Percentiles rank a stretch among this genome's conserved stretches.
These are phyloP conservation scores for Drosophila mercatorum DNA, from an alignment of 2,888 invertebrate genomes.

Conservation along the genomic window DNA sequence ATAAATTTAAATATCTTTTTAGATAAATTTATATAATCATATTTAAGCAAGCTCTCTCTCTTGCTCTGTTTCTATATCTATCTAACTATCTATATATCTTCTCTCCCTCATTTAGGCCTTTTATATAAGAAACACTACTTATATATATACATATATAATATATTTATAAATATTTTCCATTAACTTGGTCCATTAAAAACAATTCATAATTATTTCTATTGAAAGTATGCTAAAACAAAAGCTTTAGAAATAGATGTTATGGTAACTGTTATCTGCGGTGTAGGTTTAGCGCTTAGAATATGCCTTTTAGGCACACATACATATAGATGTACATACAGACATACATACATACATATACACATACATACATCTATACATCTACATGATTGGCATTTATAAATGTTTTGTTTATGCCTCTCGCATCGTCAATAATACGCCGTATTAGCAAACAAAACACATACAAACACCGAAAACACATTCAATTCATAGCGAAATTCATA, in stretches of 20 bases:
- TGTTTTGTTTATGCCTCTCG: slow-evolving; percentile 42
- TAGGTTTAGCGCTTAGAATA: neutral
- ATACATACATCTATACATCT: slow-evolving; percentile 26
- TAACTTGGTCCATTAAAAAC: neutral
- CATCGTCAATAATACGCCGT: slow-evolving; percentile 42
- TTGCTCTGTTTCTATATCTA: too few species aligned
- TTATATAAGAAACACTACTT: too few species aligned
- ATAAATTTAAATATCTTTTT: neutral
- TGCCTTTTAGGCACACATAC: neutral
- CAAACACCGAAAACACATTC: slow-evolving; percentile 5
- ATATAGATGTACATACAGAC: neutral
- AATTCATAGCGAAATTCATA: slow-evolving; percentile 25
- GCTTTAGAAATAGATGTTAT: neutral
- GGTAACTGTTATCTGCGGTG: neutral
- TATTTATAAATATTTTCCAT: too few species aligned
- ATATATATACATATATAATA: too few species aligned
- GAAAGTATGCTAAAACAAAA: neutral
- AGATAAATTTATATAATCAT: neutral
- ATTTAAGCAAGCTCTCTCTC: slow-evolving; percentile 27
- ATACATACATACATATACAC: neutral
- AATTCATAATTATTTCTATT: neutral
- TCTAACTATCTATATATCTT: neutral
- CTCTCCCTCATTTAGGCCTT: neutral
- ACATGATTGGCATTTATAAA: slow-evolving; percentile 46
- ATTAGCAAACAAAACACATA: slow-evolving; percentile 29